Percentiles rank a stretch among this genome's conserved stretches.
Evolutionary conservation across 2,113 vertebrate species (phyloP).

Genomic region (Dendrocopos noguchii): DNA sequence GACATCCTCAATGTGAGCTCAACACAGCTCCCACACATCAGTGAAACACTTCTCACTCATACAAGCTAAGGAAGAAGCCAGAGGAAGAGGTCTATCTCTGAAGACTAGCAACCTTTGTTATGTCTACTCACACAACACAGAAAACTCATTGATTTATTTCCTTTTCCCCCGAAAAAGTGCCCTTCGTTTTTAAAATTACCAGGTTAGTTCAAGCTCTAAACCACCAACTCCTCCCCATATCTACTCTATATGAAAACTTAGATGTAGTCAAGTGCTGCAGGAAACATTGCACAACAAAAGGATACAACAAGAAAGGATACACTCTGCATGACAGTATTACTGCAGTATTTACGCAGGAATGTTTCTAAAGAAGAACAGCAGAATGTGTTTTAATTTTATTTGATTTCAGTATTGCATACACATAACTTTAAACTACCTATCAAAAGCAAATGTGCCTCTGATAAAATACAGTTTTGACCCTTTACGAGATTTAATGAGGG

Average conservation of each 20-base stretch:
- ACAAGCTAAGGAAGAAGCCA: background rate
- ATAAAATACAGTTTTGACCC: constrained; percentile 9
- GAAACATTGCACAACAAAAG: constrained; percentile 78
- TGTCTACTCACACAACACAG: constrained; percentile 5
- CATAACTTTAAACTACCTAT: constrained; percentile 59
- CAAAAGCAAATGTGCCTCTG: constrained; percentile 20
- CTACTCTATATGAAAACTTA: constrained; percentile 13
- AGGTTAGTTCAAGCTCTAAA: constrained; percentile 16
- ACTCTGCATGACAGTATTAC: constrained; percentile 83
- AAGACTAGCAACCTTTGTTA: background rate
- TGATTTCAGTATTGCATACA: constrained; percentile 58
- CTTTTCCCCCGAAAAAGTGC: background rate
- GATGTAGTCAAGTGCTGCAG: constrained; percentile 11
- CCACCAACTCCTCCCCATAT: constrained; percentile 41
- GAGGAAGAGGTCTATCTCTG: background rate
- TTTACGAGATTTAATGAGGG: background rate
- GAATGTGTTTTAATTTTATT: constrained; percentile 79
- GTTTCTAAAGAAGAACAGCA: constrained; percentile 87
- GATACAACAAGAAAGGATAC: constrained; percentile 89
- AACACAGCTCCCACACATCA: background rate
- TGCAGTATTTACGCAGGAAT: constrained; percentile 84
- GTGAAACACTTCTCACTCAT: background rate
- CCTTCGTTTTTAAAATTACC: background rate
- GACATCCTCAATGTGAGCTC: background rate
- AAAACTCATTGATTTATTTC: constrained; percentile 1